Evolutionary conservation across 2,888 invertebrate species (phyloP), one percentile per base, ranked within the genome.

Genomic region (Acleris laterana): DNA sequence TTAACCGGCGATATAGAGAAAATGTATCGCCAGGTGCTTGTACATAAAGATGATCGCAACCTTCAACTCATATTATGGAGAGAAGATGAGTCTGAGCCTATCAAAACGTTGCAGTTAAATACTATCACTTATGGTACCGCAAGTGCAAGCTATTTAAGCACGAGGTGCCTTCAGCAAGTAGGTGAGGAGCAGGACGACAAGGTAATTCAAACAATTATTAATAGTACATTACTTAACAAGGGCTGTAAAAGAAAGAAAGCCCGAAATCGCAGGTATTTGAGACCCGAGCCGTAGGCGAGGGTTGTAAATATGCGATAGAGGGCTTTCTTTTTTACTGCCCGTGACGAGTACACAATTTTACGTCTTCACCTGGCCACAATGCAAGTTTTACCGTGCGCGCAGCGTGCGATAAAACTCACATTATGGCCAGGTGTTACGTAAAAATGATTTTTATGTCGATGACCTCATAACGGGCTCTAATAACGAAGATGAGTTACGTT

Each of bases 51-150:
- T 9, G 51, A 60, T 20, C 46, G 58, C 1, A 46, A 58, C 17
- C n/a, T 58, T 16, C 58, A 58, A 17, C 28, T 58, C 6, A 28
- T 58, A n/a, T 17, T 58, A 46, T 58, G 58, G 58, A 44, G 67
- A 22, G 69, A 70, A 28, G 56, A 68, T 49, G 69, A 66, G 52
- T 56, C 50, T 4, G 11, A 51, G 19, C 59, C 68, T 17, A 46
- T 71, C 9, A 38, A 17, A 44, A 64, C 62, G 20, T 20, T 69
- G 59, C 11, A 57, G 5, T 50, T 74, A 19, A 70, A 72, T 60
- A 73, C 72, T 17, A 38, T 74, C 3, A 72, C 74, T 44, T 74
- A 74, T 55, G 72, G 72, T 0, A 67, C 65, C 19, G 70, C 70
- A 49, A 71, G 71, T 44, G 62, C 62, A 13, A 68, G 69, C 48